Base-by-base conservation (phyloP, 2,113 vertebrate genomes). In the Atractosteus spatula region DNA sequence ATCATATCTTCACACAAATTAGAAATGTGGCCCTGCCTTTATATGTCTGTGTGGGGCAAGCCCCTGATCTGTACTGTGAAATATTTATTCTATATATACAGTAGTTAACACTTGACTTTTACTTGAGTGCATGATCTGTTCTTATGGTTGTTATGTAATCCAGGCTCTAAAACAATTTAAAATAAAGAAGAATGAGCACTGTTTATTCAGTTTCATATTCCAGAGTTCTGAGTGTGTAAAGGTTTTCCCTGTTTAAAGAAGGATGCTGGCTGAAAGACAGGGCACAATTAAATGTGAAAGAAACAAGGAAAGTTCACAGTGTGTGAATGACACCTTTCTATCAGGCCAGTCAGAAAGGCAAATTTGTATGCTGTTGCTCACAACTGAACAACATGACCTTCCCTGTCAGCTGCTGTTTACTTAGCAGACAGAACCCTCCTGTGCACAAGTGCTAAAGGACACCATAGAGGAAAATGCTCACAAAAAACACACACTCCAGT, bases 331-430 rank as follows among this genome's bases (percentile, higher is more conserved):
- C 13, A 62, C 14, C 59, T 29, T 62, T 62, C 59, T 62, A 14
- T 13, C 13, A 14, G 17, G 59, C 13, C 59, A 62, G 59, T 13
- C 17, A 16, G 59, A 62, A 51, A 62, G 59, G 59, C 59, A 62
- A 7, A 62, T 62, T 62, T 62, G 17, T 29, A 62, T 62, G 59
- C 59, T 16, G 59, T 57, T 7, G 59, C 59, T 62, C 59, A 62
- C 59, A 7, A 62, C 14, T 62, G 17, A 13, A 29, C 59, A 62
- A 13, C 59, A 62, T 14, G 59, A 62, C 59, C 59, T 62, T 62
- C 59, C 13, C 59, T 62, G 59, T 62, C 59, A 62, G 59, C 59
- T 62, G 59, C 14, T 62, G 59, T 62, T 62, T 62, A 62, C 59
- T 62, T 13, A 62, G 59, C 59, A 62, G 59, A 62, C 59, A 62